A percentile compares a stretch with the other conserved stretches of the same genome.
These are phyloP conservation scores for Sisor rabdophorus DNA, from an alignment of 2,113 vertebrate species.

Conservation along the genomic window DNA sequence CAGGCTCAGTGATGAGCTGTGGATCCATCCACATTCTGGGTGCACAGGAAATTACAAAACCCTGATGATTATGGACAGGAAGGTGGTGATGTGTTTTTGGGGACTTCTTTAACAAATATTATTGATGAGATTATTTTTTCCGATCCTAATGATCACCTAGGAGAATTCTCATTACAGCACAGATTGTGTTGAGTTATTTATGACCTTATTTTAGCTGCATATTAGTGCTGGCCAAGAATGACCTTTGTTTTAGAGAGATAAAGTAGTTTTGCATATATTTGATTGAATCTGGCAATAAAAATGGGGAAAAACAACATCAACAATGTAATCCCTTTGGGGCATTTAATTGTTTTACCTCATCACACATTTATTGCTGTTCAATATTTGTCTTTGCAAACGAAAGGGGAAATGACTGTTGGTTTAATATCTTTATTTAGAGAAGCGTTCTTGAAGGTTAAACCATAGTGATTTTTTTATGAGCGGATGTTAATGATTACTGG, in stretches of 20 bases:
- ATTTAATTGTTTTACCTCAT: neutral
- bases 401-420: constrained; percentile 17
- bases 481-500: constrained; percentile 11
- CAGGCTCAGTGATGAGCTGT: constrained; percentile 52
- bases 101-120: constrained; percentile 13
- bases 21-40: constrained; percentile 55
- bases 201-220: constrained; percentile 51
- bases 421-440: neutral
- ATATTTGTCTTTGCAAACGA: constrained; percentile 18
- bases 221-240: constrained; percentile 51
- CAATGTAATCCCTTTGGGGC: neutral
- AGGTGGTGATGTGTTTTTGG: constrained; percentile 13
- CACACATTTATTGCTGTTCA: constrained; percentile 13
- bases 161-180: constrained; percentile 35
- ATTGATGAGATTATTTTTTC: constrained; percentile 33
- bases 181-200: constrained; percentile 38
- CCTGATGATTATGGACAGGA: constrained; percentile 43
- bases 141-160: constrained; percentile 35
- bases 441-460: neutral
- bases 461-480: neutral
- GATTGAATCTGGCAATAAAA: constrained; percentile 14
- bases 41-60: constrained; percentile 60
- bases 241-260: constrained; percentile 45
- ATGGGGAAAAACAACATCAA: neutral
- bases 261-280: constrained; percentile 34